phyloP scores from a whole-genome alignment of 1,140 invertebrate genomes.

The Leguminivora glycinivorella region DNA sequence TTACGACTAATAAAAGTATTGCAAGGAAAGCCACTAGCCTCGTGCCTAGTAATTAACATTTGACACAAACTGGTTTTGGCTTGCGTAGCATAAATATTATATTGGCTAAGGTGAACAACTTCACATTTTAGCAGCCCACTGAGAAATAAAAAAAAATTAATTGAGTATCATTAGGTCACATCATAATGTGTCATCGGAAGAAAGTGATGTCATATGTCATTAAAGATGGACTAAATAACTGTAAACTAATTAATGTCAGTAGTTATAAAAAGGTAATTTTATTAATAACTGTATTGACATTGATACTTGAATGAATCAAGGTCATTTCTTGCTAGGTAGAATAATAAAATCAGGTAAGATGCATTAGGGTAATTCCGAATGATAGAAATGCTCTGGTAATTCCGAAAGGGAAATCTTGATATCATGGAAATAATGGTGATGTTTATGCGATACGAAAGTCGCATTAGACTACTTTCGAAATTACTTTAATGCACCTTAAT shows the following conservation, averaged over 20 bases:
- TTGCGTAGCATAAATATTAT: conserved; percentile 3
- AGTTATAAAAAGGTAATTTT: not conserved
- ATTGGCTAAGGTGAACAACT: conserved; percentile 15
- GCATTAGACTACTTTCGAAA: no score
- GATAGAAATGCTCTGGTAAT: no score
- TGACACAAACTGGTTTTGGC: conserved; percentile 13
- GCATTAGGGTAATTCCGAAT: no score
- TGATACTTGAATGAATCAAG: not conserved
- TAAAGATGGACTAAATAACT: conserved; percentile 1
- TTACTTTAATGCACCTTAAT: no score
- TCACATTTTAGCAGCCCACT: conserved; percentile 8
- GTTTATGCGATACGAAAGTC: no score
- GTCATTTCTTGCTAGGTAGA: not conserved
- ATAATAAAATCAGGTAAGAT: no score
- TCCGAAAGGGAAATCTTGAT: no score
- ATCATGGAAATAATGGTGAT: no score
- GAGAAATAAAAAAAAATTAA: conserved; percentile 1
- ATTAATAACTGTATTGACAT: not conserved
- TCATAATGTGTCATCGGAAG: not conserved
- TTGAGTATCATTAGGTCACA: not conserved
- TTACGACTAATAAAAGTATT: not conserved
- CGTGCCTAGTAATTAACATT: conserved; percentile 10
- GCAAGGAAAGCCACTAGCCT: conserved; percentile 7
- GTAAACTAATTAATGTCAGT: not conserved
- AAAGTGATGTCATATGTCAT: not conserved